Evolutionary conservation across 2,888 invertebrate genomes (phyloP).

Genomic region (Lordiphosa fenestrarum): DNA sequence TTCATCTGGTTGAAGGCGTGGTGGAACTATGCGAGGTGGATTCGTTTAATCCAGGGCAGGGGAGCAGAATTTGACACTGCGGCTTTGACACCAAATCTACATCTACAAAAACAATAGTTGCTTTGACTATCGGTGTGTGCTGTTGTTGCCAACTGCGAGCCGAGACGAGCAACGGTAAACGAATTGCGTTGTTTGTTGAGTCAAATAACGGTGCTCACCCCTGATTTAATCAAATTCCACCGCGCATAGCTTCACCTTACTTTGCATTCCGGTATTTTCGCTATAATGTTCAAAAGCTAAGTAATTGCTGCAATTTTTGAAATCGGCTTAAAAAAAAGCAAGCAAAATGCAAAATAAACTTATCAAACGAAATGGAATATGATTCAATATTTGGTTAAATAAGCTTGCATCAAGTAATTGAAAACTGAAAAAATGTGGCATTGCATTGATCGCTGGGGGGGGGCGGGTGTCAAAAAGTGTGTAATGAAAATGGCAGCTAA

Average conservation of each 20-base stretch:
- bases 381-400: slow-evolving; percentile 27
- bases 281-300: slow-evolving; percentile 25
- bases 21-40: no score
- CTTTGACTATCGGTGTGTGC: no score
- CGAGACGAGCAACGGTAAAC: no score
- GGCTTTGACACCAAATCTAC: no score
- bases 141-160: no score
- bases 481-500: slow-evolving; percentile 11
- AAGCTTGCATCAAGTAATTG: slow-evolving; percentile 33
- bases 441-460: slow-evolving; percentile 9
- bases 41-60: no score
- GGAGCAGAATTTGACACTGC: no score
- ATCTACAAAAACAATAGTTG: no score
- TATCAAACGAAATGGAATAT: slow-evolving; percentile 33
- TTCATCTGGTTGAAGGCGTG: slow-evolving; percentile 10
- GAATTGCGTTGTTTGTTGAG: no score
- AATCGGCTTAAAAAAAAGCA: slow-evolving; percentile 33
- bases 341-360: slow-evolving; percentile 63
- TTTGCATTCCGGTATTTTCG: slow-evolving; percentile 23
- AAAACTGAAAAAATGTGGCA: slow-evolving; percentile 13
- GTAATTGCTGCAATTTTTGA: slow-evolving; percentile 8
- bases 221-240: no score
- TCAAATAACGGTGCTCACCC: no score
- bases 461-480: neutral
- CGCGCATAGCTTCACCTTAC: neutral